Percentiles rank a stretch among this genome's conserved stretches.
These are phyloP conservation scores for Pachliopta kotzebuea DNA, from an alignment of 2,888 invertebrate species.

Conservation along the genomic window DNA sequence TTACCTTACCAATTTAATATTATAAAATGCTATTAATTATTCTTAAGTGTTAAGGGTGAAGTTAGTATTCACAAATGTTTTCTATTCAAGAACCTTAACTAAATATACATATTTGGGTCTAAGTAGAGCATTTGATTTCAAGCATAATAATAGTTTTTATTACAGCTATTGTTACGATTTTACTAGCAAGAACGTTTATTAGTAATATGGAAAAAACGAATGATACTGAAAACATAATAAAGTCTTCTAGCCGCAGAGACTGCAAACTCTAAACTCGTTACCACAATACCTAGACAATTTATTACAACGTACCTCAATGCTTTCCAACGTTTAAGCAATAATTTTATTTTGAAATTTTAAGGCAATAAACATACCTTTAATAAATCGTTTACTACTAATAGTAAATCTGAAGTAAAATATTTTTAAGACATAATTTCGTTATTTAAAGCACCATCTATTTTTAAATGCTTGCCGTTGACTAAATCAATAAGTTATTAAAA, in stretches of 20 bases:
- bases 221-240: conserved; percentile 54
- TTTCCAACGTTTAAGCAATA: conserved; percentile 30
- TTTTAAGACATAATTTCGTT: too few species aligned
- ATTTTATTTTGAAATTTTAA: conserved; percentile 42
- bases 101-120: not conserved
- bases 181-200: conserved; percentile 40
- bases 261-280: conserved; percentile 49
- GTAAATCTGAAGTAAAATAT: not conserved
- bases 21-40: too few species aligned
- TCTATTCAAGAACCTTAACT: not conserved
- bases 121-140: not conserved
- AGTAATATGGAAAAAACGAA: conserved; percentile 50
- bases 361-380: too few species aligned
- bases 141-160: not conserved
- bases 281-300: conserved; percentile 57
- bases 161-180: not conserved
- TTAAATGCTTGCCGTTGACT: too few species aligned
- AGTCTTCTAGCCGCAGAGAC: conserved; percentile 53
- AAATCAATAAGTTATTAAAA: too few species aligned
- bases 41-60: too few species aligned
- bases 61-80: too few species aligned
- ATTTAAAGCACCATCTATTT: too few species aligned
- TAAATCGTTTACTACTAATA: too few species aligned
- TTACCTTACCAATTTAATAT: too few species aligned
- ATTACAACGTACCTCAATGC: conserved; percentile 49